Conservation (phyloP, 2,888 invertebrate genomes). For the Thysanoteuthis rhombus region DNA sequence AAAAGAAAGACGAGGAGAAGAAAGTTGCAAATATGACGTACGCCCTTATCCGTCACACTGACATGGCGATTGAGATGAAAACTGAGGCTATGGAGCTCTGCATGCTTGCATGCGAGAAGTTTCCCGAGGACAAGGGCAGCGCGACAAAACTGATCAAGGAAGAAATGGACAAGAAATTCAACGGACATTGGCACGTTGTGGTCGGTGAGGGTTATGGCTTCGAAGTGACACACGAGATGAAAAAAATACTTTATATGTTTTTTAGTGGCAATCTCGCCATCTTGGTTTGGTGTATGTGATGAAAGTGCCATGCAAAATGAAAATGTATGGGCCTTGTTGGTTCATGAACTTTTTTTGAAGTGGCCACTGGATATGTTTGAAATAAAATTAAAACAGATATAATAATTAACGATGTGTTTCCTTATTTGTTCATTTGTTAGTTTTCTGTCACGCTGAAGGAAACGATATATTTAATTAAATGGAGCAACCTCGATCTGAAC, state of each 20-base stretch:
- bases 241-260: constrained; percentile 67
- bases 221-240: constrained; percentile 88
- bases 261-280: constrained; percentile 89
- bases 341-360: too few relatives aligned
- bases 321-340: too few relatives aligned
- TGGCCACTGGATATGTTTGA: too few relatives aligned
- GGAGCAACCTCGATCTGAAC: too few relatives aligned
- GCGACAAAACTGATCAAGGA: constrained; percentile 92
- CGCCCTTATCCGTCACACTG: constrained; percentile 76
- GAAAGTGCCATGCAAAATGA: too few relatives aligned
- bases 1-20: not conserved
- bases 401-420: too few relatives aligned
- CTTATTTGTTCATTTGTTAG: too few relatives aligned
- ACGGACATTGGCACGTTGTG: constrained; percentile 89
- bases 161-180: constrained; percentile 91
- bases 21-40: not conserved
- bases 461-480: too few relatives aligned
- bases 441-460: too few relatives aligned
- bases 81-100: constrained; percentile 88
- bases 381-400: too few relatives aligned
- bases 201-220: constrained; percentile 94
- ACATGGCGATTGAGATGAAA: constrained; percentile 94
- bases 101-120: constrained; percentile 93
- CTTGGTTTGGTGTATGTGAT: constrained; percentile 78
- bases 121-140: constrained; percentile 81